A percentile compares a stretch with the other conserved stretches of the same genome.
These are phyloP conservation scores for Echiichthys vipera DNA, from an alignment of 2,797 vertebrate species.

Conservation along the genomic window DNA sequence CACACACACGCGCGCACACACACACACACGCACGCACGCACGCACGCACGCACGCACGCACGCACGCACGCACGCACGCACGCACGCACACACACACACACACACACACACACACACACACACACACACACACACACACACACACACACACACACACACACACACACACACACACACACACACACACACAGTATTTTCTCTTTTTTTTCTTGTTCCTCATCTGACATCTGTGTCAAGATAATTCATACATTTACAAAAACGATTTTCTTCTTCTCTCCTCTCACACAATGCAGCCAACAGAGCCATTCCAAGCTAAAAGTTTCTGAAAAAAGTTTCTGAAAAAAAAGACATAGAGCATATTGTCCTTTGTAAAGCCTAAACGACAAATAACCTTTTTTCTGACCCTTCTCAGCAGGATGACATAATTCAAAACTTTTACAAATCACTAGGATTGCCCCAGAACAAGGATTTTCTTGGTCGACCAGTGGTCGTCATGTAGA, in stretches of 20 bases:
- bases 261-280: neutral
- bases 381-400: too few relatives aligned
- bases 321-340: neutral
- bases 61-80: slow-evolving; percentile 17
- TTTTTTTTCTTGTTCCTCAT: neutral
- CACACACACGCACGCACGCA: slow-evolving; percentile 31
- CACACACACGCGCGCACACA: slow-evolving; percentile 27
- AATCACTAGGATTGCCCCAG: too few relatives aligned
- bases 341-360: neutral
- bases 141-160: slow-evolving; percentile 26
- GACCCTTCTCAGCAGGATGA: too few relatives aligned
- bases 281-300: neutral
- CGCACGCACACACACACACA: slow-evolving; percentile 25
- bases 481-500: too few relatives aligned
- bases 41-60: slow-evolving; percentile 21
- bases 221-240: neutral
- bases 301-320: neutral
- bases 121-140: slow-evolving; percentile 27
- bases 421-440: too few relatives aligned
- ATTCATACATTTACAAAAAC: slow-evolving; percentile 3
- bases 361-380: too few relatives aligned
- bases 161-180: slow-evolving; percentile 24
- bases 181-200: slow-evolving; percentile 18
- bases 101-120: slow-evolving; percentile 25
- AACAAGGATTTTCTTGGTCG: too few relatives aligned